phyloP scores from a whole-genome alignment of 2,113 vertebrate genomes.

The Oceanodroma tethys region DNA sequence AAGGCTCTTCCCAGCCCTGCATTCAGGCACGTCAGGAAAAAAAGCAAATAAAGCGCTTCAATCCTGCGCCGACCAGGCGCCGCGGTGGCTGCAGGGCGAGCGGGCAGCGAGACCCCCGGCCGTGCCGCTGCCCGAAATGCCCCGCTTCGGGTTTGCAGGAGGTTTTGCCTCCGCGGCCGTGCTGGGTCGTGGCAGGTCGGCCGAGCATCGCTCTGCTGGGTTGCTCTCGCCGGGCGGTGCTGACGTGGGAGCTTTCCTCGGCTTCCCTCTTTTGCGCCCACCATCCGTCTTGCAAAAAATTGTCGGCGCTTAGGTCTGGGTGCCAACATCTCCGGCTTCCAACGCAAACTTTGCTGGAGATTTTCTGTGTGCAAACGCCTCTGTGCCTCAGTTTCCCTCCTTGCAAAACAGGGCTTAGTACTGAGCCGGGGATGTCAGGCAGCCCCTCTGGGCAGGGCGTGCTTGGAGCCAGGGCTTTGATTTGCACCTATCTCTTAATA shows the following conservation, averaged over 20 bases:
- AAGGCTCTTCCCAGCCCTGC: background rate
- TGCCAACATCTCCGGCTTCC: background rate
- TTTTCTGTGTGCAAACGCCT: accelerated
- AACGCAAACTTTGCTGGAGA: background rate
- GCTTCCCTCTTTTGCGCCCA: background rate
- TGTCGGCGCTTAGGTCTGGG: accelerated
- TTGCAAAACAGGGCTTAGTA: background rate
- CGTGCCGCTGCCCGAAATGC: background rate
- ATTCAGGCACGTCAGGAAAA: background rate
- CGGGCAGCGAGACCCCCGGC: background rate
- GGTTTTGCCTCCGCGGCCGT: background rate
- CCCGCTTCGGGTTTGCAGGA: background rate
- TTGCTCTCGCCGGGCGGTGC: accelerated
- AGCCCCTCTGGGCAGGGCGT: background rate
- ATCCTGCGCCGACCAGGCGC: background rate
- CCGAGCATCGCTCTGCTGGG: background rate
- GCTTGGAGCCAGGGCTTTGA: background rate
- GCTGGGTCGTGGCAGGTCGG: background rate
- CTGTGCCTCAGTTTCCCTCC: slow-evolving; percentile 8
- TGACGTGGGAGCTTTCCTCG: background rate
- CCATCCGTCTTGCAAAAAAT: background rate
- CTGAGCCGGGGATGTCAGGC: background rate
- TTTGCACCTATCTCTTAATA: background rate
- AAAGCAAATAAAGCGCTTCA: background rate
- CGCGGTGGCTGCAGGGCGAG: background rate